These are phyloP conservation scores for Serranus cabrilla DNA, from an alignment of 2,797 vertebrate genomes.

Conservation along the genomic window DNA sequence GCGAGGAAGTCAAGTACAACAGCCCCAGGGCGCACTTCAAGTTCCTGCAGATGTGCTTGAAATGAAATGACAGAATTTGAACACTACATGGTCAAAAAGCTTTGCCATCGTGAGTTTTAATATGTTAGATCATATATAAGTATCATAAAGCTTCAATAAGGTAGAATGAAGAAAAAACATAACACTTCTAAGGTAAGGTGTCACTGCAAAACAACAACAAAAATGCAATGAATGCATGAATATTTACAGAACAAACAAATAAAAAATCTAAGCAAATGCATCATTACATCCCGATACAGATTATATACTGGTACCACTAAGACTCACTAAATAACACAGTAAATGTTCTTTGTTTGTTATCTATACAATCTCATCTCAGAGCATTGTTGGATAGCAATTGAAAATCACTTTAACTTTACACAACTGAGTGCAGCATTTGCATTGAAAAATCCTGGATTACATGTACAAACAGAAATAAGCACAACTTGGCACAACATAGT, in stretches of 20 bases:
- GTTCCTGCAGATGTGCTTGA: slow-evolving; percentile 5
- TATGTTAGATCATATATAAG: neutral
- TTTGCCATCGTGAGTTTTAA: neutral
- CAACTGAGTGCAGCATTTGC: neutral
- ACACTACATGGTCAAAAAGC: neutral
- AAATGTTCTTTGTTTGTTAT: neutral
- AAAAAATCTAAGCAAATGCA: too few relatives aligned
- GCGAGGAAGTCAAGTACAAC: neutral
- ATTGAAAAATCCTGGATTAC: neutral
- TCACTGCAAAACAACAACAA: too few relatives aligned
- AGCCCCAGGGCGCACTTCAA: neutral
- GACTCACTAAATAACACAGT: neutral
- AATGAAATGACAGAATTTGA: neutral
- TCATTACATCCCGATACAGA: too few relatives aligned
- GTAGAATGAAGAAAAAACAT: too few relatives aligned
- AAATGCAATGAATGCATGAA: too few relatives aligned
- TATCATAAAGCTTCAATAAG: neutral
- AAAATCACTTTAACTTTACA: too few relatives aligned
- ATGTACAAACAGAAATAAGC: neutral
- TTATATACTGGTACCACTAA: neutral
- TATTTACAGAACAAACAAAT: too few relatives aligned
- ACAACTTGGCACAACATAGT: neutral
- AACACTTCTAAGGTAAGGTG: too few relatives aligned
- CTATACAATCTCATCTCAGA: neutral
- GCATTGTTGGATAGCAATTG: neutral